Conservation (phyloP, 1,140 invertebrate genomes). For the Brachionus rotundiformis region DNA sequence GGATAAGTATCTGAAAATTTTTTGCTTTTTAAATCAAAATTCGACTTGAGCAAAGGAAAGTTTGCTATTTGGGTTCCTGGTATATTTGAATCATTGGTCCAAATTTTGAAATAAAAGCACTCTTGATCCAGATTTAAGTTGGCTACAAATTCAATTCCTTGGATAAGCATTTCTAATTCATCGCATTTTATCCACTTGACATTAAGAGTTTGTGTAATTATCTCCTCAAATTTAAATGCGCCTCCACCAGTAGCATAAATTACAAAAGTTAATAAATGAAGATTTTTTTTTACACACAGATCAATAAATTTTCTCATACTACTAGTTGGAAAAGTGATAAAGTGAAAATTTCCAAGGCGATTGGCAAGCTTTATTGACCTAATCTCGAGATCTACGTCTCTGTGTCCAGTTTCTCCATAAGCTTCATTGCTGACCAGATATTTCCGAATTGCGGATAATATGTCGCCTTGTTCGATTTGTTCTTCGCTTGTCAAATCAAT, state of each 20-base stretch:
- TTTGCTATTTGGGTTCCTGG: neutral
- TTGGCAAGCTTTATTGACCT: constrained; percentile 71
- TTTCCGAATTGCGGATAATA: constrained; percentile 82
- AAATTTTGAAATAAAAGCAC: constrained; percentile 83
- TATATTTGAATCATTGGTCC: neutral
- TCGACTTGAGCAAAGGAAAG: neutral
- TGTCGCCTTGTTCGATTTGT: constrained; percentile 74
- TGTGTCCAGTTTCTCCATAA: constrained; percentile 88
- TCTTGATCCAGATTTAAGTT: constrained; percentile 78
- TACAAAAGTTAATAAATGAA: constrained; percentile 87
- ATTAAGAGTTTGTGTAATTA: constrained; percentile 68
- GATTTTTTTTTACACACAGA: constrained; percentile 89
- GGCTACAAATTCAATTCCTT: constrained; percentile 91
- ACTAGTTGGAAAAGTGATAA: constrained; percentile 92
- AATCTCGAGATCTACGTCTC: constrained; percentile 91
- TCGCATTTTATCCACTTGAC: constrained; percentile 92
- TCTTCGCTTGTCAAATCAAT: constrained; percentile 77
- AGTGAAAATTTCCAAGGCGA: constrained; percentile 84
- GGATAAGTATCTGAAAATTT: constrained; percentile 86
- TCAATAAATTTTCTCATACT: constrained; percentile 92
- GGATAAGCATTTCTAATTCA: constrained; percentile 90
- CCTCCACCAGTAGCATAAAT: constrained; percentile 98
- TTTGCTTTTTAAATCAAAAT: neutral
- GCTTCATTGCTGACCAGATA: constrained; percentile 93
- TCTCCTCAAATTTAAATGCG: constrained; percentile 91